phyloP scores from a whole-genome alignment of 2,797 vertebrate species.

The Prionace glauca region DNA sequence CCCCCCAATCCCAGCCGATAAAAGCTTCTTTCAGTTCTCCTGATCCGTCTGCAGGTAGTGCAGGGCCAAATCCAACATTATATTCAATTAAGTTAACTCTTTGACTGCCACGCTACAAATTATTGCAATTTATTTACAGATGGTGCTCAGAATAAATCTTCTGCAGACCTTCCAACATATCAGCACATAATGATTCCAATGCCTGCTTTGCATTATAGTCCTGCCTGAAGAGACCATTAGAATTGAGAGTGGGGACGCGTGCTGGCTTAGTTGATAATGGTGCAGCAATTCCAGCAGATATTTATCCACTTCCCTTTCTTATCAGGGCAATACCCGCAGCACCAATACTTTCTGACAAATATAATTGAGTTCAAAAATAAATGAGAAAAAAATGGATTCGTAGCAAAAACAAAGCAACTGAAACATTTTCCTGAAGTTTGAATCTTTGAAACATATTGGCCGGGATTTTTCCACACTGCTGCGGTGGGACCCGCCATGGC shows the following conservation, averaged over 20 bases:
- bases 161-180: not conserved
- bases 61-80: not conserved
- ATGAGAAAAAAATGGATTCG: not conserved
- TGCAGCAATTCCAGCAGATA: not conserved
- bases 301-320: not conserved
- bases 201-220: not conserved
- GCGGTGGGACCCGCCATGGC: too few species aligned
- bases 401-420: not conserved
- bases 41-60: conserved; percentile 32
- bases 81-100: not conserved
- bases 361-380: not conserved
- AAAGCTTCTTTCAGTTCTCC: conserved; percentile 42
- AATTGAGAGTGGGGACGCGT: not conserved
- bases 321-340: not conserved
- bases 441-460: not conserved
- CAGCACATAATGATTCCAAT: not conserved
- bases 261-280: not conserved
- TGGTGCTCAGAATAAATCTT: not conserved
- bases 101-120: not conserved
- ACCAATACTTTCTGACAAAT: not conserved
- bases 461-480: too few species aligned
- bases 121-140: not conserved
- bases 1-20: conserved; percentile 40
- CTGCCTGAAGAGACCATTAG: not conserved
- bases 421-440: not conserved